Evolutionary conservation across 2,888 invertebrate genomes (phyloP), one percentile per base, ranked within the genome.

Genomic region (Tanypteryx hageni): DNA sequence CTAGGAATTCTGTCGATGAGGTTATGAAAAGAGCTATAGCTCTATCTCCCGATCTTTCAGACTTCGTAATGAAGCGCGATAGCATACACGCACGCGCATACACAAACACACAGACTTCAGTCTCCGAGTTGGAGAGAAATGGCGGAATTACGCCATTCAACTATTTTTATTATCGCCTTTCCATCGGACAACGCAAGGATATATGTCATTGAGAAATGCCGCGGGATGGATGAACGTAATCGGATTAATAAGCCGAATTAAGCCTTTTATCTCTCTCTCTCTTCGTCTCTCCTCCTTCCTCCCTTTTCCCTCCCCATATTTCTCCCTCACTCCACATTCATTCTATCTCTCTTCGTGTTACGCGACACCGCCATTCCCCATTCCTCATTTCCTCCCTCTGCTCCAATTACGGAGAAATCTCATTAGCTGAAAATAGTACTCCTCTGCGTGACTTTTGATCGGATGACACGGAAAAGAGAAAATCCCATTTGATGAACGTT

Each of bases 241-340:
- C 89, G 89, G 89, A 89, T 89, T 89, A 89, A 61, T 89, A 89
- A 89, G 64, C 89, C 64, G 89, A 64, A 89, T 89, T 89, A 86
- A 89, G 89, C 64, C 64, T 31, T 44, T 31, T 44, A 18, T 13
- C n/a, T 59, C 64, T 7, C 16, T 8, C 59, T 27, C 13, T 31
- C 64, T 9, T 13, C 18, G 18, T 31, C 57, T n/a, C 83, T 5
- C 56, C 18, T n/a, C 27, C 4, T 64, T 18, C n/a, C 31, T 13
- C 16, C 27, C 18, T 14, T 27, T 16, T n/a, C 68, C 9, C 16
- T n/a, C 22, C 58, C 89, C 76, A 59, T 59, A 13, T 44, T 44
- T 44, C 44, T 5, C 1, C 44, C 44, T 44, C 44, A 1, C 44
- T 44, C 5, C 44, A 44, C 44, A 3, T 44, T 44, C 44, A 44